A percentile compares a stretch with the other conserved stretches of the same genome.
These are phyloP conservation scores for Cremastinae sp. DNA, from an alignment of 2,888 invertebrate genomes.

Conservation along the genomic window DNA sequence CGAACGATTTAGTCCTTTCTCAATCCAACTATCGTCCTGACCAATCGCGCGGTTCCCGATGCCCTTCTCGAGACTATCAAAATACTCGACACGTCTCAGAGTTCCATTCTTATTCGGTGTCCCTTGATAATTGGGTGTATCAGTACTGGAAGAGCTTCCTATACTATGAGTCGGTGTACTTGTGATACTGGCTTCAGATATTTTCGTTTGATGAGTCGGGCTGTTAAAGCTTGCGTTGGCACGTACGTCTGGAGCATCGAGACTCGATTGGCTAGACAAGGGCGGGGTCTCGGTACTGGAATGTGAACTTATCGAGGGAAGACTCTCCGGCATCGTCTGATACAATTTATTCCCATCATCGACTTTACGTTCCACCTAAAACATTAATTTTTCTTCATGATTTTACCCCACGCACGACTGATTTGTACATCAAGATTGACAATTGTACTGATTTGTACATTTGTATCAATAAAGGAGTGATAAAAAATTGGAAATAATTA, in stretches of 20 bases:
- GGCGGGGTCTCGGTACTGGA: constrained; percentile 74
- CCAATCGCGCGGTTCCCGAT: constrained; percentile 77
- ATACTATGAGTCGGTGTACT: constrained; percentile 78
- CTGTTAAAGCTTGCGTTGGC: constrained; percentile 68
- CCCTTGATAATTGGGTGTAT: constrained; percentile 76
- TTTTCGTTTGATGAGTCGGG: constrained; percentile 66
- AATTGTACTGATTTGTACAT: too few relatives aligned
- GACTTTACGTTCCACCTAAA: constrained; percentile 83
- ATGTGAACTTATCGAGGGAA: constrained; percentile 82
- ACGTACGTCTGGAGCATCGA: constrained; percentile 68
- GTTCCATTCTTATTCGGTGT: constrained; percentile 78
- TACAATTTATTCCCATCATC: constrained; percentile 85
- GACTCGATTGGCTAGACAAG: constrained; percentile 67
- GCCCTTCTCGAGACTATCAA: constrained; percentile 78
- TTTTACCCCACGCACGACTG: too few relatives aligned
- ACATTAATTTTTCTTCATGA: background rate
- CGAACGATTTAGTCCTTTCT: constrained; percentile 81
- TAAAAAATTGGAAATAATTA: too few relatives aligned
- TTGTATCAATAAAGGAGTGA: too few relatives aligned
- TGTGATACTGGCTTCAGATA: constrained; percentile 72
- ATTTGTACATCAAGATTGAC: too few relatives aligned
- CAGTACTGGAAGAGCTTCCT: constrained; percentile 77
- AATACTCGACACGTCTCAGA: constrained; percentile 76
- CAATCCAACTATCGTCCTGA: constrained; percentile 81
- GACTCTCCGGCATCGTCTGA: constrained; percentile 86